Percentiles rank a stretch among this genome's conserved stretches.
Conservation (phyloP, 2,113 vertebrate genomes). For the Phocoena phocoena region DNA sequence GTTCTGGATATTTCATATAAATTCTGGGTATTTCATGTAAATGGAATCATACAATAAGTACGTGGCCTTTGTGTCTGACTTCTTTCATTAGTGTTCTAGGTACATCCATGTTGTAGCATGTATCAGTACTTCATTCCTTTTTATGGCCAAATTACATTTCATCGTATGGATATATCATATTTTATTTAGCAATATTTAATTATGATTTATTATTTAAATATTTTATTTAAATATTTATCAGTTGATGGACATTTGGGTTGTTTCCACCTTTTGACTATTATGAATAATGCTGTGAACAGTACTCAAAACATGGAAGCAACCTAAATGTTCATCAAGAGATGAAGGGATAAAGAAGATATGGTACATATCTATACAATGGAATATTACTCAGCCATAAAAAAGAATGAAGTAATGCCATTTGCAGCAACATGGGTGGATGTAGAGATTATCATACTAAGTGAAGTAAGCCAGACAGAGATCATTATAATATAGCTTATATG, state of each 20-base stretch:
- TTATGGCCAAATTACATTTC: background rate
- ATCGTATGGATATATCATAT: background rate
- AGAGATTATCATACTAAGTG: background rate
- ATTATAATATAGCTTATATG: background rate
- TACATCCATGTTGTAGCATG: background rate
- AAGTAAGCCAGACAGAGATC: background rate
- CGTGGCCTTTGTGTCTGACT: background rate
- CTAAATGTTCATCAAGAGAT: background rate
- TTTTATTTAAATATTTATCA: background rate
- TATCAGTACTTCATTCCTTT: background rate
- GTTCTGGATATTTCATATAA: background rate
- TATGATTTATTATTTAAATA: too few species aligned
- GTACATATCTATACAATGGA: background rate
- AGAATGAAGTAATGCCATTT: background rate
- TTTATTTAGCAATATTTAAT: background rate
- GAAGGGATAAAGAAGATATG: background rate
- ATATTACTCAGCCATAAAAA: background rate
- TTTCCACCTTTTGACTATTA: background rate
- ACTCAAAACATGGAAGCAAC: background rate
- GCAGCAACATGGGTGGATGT: background rate
- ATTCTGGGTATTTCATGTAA: background rate
- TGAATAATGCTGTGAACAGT: background rate
- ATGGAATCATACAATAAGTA: background rate
- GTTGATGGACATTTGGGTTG: background rate
- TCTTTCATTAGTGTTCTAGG: constrained; percentile 11